phyloP scores from a whole-genome alignment of 2,888 invertebrate species.

The Lissocephala sabroskyi region DNA sequence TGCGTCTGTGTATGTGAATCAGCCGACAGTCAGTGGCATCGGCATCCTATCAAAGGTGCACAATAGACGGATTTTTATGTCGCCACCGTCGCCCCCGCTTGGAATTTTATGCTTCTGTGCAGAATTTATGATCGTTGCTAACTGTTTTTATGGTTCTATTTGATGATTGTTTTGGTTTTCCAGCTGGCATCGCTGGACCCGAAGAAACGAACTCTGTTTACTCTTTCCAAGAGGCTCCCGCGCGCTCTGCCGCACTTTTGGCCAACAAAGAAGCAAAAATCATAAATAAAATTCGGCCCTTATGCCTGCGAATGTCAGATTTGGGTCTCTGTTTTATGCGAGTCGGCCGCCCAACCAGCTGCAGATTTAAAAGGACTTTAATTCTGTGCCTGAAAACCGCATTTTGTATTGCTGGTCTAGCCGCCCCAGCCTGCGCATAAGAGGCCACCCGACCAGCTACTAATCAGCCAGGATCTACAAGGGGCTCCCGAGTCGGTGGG shows the following conservation, averaged over 20 bases:
- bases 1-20: too few species aligned
- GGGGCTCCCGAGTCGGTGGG: too few species aligned
- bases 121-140: constrained; percentile 58
- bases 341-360: too few species aligned
- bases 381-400: not conserved
- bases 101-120: constrained; percentile 49
- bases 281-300: constrained; percentile 43
- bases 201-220: too few species aligned
- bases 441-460: too few species aligned
- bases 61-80: constrained; percentile 44
- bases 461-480: not conserved
- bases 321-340: constrained; percentile 5
- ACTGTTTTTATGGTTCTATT: constrained; percentile 63
- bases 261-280: constrained; percentile 13
- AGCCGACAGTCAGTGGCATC: too few species aligned
- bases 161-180: constrained; percentile 60
- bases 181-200: constrained; percentile 13
- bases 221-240: too few species aligned
- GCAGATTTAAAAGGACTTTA: too few species aligned
- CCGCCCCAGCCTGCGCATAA: not conserved
- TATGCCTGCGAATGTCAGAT: constrained; percentile 28
- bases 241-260: too few species aligned
- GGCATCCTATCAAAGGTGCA: constrained; percentile 17
- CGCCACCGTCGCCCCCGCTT: constrained; percentile 30
- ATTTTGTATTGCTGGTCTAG: constrained; percentile 2